Evolutionary conservation across 2,113 vertebrate genomes (phyloP).

Genomic region (Chaetorhynchus papuensis): DNA sequence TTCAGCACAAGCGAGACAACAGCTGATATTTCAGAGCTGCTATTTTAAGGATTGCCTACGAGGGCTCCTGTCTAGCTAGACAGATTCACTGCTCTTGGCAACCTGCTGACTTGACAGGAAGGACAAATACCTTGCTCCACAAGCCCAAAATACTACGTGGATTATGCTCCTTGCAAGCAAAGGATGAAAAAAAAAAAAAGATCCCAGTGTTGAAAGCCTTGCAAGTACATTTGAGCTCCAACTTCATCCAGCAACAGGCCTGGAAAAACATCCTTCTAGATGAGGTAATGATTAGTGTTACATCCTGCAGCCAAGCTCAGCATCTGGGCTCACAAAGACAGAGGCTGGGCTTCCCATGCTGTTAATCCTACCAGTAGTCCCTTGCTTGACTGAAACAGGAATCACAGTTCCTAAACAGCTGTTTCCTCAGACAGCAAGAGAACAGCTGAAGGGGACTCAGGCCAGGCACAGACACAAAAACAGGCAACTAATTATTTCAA

Average conservation of each 20-base stretch:
- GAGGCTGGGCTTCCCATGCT: not conserved
- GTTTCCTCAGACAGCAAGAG: not conserved
- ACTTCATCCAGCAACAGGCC: not conserved
- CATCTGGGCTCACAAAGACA: constrained; percentile 25
- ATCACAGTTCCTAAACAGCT: constrained; percentile 32
- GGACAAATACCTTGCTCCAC: not conserved
- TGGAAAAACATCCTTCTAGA: constrained; percentile 32
- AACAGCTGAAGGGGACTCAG: constrained; percentile 33
- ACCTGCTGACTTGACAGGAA: constrained; percentile 9
- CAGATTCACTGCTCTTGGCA: not conserved
- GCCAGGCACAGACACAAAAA: not conserved
- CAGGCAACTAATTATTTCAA: not conserved
- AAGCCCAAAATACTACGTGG: not conserved
- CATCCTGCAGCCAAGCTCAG: constrained; percentile 28
- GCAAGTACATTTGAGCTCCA: not conserved
- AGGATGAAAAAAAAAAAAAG: not conserved
- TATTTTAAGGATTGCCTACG: not conserved
- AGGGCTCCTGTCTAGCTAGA: not conserved
- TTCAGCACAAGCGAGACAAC: not conserved
- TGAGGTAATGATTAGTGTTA: constrained; percentile 18
- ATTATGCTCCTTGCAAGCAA: not conserved
- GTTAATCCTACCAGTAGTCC: constrained; percentile 31
- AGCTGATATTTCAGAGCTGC: constrained; percentile 1
- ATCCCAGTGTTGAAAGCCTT: not conserved
- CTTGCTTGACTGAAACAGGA: constrained; percentile 20